These are phyloP conservation scores for Drosophila tropicalis DNA, from an alignment of 1,140 invertebrate species.

Conservation along the genomic window DNA sequence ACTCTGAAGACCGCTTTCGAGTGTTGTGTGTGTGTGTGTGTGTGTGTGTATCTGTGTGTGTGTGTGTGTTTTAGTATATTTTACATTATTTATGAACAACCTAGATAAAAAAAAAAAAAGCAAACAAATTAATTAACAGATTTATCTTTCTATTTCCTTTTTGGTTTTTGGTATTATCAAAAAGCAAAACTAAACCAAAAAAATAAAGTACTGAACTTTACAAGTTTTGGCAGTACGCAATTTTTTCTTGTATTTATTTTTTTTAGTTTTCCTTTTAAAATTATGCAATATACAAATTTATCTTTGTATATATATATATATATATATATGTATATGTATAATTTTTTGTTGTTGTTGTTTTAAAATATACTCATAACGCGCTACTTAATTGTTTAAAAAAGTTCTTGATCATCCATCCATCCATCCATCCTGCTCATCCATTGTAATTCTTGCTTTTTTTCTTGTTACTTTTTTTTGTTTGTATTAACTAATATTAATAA, in stretches of 20 bases:
- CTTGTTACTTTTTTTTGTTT: constrained; percentile 37
- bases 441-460: constrained; percentile 27
- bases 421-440: background rate
- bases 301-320: constrained; percentile 3
- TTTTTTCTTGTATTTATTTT: constrained; percentile 40
- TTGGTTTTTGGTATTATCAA: too few relatives aligned
- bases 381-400: constrained; percentile 78
- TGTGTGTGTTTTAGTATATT: constrained; percentile 31
- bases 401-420: constrained; percentile 25
- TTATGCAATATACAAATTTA: constrained; percentile 76
- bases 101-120: constrained; percentile 41
- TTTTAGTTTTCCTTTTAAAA: constrained; percentile 52
- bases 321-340: constrained; percentile 36
- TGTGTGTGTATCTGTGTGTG: background rate
- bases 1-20: constrained; percentile 67
- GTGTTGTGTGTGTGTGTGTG: constrained; percentile 14
- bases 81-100: constrained; percentile 72
- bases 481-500: constrained; percentile 77
- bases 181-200: background rate
- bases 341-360: constrained; percentile 42
- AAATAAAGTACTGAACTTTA: constrained; percentile 77
- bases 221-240: constrained; percentile 82
- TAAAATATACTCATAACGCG: constrained; percentile 78
- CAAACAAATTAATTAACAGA: constrained; percentile 65
- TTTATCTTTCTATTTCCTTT: constrained; percentile 21